Percentiles rank a stretch among this genome's conserved stretches.
Evolutionary conservation across 1,140 invertebrate species (phyloP).

Genomic region (Cryptotermes secundus): DNA sequence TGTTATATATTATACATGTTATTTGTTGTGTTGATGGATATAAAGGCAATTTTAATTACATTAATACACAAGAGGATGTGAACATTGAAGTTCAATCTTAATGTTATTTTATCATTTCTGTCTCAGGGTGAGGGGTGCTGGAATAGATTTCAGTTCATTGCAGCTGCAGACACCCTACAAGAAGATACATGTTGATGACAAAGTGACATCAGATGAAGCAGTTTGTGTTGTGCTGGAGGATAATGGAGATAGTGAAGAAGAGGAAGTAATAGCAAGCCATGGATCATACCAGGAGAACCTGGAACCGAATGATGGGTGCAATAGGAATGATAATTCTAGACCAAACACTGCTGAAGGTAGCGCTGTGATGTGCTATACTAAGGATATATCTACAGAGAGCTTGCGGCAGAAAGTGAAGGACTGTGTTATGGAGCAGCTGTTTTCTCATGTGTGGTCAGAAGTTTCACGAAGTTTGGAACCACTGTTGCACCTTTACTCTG

Average conservation of each 20-base stretch:
- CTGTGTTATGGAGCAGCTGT: conserved; percentile 15
- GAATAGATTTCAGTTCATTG: not conserved
- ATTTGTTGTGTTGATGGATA: too few relatives aligned
- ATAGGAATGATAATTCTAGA: not conserved
- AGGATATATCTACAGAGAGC: not conserved
- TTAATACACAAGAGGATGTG: too few relatives aligned
- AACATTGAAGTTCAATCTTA: too few relatives aligned
- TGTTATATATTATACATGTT: too few relatives aligned
- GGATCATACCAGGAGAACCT: not conserved
- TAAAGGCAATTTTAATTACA: too few relatives aligned
- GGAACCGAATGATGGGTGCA: not conserved
- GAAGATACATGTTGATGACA: not conserved
- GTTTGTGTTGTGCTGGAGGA: not conserved
- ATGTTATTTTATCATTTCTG: too few relatives aligned
- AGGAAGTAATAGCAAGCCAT: conserved; percentile 24
- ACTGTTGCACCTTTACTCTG: not conserved
- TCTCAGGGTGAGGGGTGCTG: not conserved
- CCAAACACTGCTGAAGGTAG: not conserved
- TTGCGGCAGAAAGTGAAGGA: not conserved
- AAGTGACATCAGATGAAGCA: not conserved
- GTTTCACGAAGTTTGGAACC: not conserved
- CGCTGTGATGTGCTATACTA: not conserved
- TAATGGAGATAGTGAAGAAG: not conserved
- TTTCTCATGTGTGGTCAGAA: conserved; percentile 20
- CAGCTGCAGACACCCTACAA: not conserved